Conservation (phyloP, 1,140 invertebrate genomes). For the Meteorus sp. region DNA sequence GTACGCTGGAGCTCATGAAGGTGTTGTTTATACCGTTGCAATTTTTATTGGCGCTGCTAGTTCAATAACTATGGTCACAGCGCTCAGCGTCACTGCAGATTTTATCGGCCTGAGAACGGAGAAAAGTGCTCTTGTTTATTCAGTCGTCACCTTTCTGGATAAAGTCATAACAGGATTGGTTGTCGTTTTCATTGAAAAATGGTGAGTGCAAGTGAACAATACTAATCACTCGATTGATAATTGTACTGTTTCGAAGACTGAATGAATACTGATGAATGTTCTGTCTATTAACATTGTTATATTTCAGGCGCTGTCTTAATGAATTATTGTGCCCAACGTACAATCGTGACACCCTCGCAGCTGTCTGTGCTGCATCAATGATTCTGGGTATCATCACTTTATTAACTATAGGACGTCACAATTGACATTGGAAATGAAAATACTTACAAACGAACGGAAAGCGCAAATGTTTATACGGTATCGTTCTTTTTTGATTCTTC, state of each 20-base stretch:
- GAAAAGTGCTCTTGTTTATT: slow-evolving; percentile 90
- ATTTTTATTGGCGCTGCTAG: slow-evolving; percentile 73
- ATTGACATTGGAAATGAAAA: neutral
- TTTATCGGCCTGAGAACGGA: slow-evolving; percentile 86
- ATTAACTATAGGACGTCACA: slow-evolving; percentile 35
- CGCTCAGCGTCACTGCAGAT: slow-evolving; percentile 89
- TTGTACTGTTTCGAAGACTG: no score
- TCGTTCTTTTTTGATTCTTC: no score
- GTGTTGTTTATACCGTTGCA: slow-evolving; percentile 47
- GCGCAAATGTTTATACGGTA: no score
- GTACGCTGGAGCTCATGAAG: slow-evolving; percentile 38
- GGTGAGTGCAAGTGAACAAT: no score
- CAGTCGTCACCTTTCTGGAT: slow-evolving; percentile 91
- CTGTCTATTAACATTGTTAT: slow-evolving; percentile 11
- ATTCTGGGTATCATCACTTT: slow-evolving; percentile 68
- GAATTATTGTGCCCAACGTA: slow-evolving; percentile 70
- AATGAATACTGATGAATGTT: no score
- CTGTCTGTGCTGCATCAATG: slow-evolving; percentile 74
- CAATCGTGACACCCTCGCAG: slow-evolving; percentile 75
- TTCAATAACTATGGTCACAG: slow-evolving; percentile 86
- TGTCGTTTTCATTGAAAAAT: slow-evolving; percentile 82
- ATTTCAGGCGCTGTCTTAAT: slow-evolving; percentile 67
- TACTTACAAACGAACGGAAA: no score
- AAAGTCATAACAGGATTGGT: slow-evolving; percentile 89
- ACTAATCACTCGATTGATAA: no score